Conservation (phyloP, 2,888 invertebrate genomes). For the Diabrotica balteata region DNA sequence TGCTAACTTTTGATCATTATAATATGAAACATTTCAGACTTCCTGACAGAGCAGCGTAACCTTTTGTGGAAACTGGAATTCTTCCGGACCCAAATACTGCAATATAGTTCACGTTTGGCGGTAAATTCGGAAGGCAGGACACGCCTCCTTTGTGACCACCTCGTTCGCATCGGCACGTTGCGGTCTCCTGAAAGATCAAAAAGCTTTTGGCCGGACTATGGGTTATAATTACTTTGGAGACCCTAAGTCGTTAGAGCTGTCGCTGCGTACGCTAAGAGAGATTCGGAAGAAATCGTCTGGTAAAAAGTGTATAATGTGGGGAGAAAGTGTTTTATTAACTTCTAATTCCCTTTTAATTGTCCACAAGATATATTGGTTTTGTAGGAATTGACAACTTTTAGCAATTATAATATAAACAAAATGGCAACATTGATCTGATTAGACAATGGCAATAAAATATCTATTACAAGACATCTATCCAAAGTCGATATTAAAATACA, state of each 20-base stretch:
- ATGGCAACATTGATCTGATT: too few relatives aligned
- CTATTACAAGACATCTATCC: too few relatives aligned
- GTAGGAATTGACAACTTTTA: too few relatives aligned
- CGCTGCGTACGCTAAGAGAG: background rate
- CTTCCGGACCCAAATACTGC: background rate
- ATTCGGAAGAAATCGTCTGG: slow-evolving; percentile 9
- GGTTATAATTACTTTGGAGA: slow-evolving; percentile 24
- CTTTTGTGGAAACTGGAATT: too few relatives aligned
- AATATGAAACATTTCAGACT: too few relatives aligned
- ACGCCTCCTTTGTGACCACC: slow-evolving; percentile 20
- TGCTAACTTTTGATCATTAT: too few relatives aligned
- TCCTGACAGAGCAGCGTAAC: too few relatives aligned
- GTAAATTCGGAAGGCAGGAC: slow-evolving; percentile 21
- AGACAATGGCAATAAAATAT: too few relatives aligned
- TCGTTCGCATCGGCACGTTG: slow-evolving; percentile 1
- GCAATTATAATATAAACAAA: too few relatives aligned
- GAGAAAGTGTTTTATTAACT: slow-evolving; percentile 5
- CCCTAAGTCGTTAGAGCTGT: slow-evolving; percentile 21
- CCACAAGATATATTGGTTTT: too few relatives aligned
- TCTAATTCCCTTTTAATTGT: background rate
- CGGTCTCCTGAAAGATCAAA: slow-evolving; percentile 21
- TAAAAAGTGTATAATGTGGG: slow-evolving; percentile 6
- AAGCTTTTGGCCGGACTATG: slow-evolving; percentile 20
- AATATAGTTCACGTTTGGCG: slow-evolving; percentile 1
- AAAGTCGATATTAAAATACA: too few relatives aligned